Base-by-base conservation (phyloP, 2,113 vertebrate species). In the Megaleporinus macrocephalus region DNA sequence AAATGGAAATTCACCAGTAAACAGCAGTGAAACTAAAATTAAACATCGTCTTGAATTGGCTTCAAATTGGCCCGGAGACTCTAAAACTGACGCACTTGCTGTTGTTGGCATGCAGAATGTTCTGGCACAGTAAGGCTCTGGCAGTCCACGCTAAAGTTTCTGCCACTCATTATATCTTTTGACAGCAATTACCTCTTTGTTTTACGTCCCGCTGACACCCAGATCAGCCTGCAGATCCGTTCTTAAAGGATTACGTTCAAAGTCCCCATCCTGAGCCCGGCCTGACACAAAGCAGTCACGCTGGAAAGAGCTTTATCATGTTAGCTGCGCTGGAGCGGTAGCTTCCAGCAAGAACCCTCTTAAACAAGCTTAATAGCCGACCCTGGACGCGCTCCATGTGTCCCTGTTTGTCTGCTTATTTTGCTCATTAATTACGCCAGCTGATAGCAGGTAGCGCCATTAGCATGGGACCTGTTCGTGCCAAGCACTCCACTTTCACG, bases 251-350 rank as follows among this genome's bases (percentile, higher is more conserved):
- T 51, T 78, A 69, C 26, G n/a, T 12, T 41, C n/a, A 57, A 55
- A 53, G 26, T 27, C 33, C 7, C 36, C 29, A 59, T 20, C 2
- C 27, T 33, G 49, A 41, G 26, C 18, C 65, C 22, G 18, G 10
- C 3, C 2, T 66, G 63, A 24, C 47, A 78, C 63, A 68, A 78
- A 36, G 27, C 76, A 66, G 22, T 78, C 20, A 68, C 15, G 15
- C n/a, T n/a, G 15, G 27, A 1, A 15, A 55, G 47, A 24, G 14
- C n/a, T 69, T 53, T 78, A 14, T 33, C 27, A 33, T 5, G 20
- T 10, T 66, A 14, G 10, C 14, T 66, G 27, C 47, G 36, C 18
- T 36, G 61, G 0, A 18, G 16, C 7, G 18, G 24, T 16, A 36
- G 53, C 20, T 22, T 24, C 10, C 10, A 57, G 20, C 1, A 77